Conservation (phyloP, 2,113 vertebrate genomes). For the Mola mola region DNA sequence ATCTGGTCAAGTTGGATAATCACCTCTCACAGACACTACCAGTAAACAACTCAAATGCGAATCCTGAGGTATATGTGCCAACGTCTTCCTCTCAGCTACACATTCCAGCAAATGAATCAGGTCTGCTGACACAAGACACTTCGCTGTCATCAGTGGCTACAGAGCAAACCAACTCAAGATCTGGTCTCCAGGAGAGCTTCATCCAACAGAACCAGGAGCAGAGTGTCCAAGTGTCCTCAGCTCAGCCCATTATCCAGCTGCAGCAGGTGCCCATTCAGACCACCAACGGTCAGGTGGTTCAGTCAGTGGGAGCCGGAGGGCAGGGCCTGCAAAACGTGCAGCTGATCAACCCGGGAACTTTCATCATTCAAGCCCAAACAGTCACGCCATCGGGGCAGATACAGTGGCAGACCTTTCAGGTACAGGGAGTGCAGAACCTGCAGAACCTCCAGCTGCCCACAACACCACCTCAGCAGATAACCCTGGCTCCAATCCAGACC, state of each 20-base stretch:
- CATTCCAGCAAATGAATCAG: slow-evolving; percentile 88
- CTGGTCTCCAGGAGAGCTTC: slow-evolving; percentile 92
- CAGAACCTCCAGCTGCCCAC: slow-evolving; percentile 98
- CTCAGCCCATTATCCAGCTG: slow-evolving; percentile 93
- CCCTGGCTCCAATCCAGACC: slow-evolving; percentile 95
- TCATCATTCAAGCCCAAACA: slow-evolving; percentile 99
- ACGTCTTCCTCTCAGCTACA: slow-evolving; percentile 93
- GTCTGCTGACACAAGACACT: slow-evolving; percentile 90
- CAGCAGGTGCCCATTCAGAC: slow-evolving; percentile 91
- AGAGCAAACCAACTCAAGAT: slow-evolving; percentile 85
- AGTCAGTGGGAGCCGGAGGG: slow-evolving; percentile 86
- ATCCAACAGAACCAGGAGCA: slow-evolving; percentile 92
- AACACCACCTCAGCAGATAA: slow-evolving; percentile 94
- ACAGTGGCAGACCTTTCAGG: slow-evolving; percentile 99
- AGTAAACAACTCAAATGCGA: slow-evolving; percentile 86
- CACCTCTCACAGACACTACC: slow-evolving; percentile 90
- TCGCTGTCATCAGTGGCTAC: slow-evolving; percentile 81
- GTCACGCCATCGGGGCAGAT: slow-evolving; percentile 97
- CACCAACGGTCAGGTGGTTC: slow-evolving; percentile 92
- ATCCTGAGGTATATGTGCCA: slow-evolving; percentile 97
- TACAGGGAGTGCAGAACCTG: slow-evolving; percentile 98
- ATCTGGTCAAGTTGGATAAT: slow-evolving; percentile 89
- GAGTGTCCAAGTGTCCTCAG: slow-evolving; percentile 89
- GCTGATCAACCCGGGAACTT: slow-evolving; percentile 96
- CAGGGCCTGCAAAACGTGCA: slow-evolving; percentile 95